Percentiles rank a stretch among this genome's conserved stretches.
phyloP scores from a whole-genome alignment of 1,140 invertebrate genomes.

The Pogonognathellus flavescens region DNA sequence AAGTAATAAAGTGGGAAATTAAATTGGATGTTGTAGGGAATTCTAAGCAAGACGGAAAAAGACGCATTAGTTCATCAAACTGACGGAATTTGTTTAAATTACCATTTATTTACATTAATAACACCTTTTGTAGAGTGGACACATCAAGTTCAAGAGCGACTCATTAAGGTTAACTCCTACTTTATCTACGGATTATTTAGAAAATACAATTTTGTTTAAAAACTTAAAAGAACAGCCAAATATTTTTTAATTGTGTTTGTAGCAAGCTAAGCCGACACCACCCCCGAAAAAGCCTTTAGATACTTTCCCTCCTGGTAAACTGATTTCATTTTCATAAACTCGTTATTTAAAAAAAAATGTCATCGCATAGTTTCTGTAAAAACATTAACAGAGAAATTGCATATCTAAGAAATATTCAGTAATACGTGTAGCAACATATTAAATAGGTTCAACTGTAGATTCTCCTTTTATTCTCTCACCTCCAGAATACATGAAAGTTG shows the following conservation, averaged over 20 bases:
- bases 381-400: too few relatives aligned
- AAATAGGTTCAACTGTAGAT: background rate
- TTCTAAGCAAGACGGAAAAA: background rate
- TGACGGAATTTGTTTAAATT: conserved; percentile 12
- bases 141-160: conserved; percentile 47
- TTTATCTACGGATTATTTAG: background rate
- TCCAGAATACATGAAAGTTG: conserved; percentile 28
- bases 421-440: background rate
- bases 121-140: conserved; percentile 54
- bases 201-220: too few relatives aligned
- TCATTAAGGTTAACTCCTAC: conserved; percentile 29
- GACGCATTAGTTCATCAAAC: background rate
- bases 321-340: background rate
- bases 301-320: background rate
- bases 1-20: background rate
- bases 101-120: conserved; percentile 44
- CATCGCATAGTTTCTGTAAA: too few relatives aligned
- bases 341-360: too few relatives aligned
- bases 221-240: background rate
- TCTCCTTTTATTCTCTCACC: background rate
- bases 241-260: background rate
- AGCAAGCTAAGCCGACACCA: background rate
- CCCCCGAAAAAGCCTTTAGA: background rate
- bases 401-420: too few relatives aligned
- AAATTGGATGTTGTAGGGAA: background rate